Evolutionary conservation across 2,113 vertebrate genomes (phyloP).

Genomic region (Zingel zingel): DNA sequence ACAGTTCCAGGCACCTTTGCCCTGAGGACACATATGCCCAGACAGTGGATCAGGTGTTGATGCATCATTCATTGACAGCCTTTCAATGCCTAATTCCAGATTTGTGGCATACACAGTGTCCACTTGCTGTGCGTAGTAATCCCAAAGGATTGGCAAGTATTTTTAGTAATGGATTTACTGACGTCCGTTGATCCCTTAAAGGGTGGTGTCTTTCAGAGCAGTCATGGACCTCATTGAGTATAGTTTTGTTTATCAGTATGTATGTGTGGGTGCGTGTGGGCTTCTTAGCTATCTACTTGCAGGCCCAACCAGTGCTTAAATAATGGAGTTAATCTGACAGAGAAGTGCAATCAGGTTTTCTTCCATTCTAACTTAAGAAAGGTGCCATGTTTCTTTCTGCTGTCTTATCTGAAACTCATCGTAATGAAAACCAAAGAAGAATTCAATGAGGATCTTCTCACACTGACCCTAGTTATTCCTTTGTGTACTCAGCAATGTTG

Average conservation of each 20-base stretch:
- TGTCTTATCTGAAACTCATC: neutral
- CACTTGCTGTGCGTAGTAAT: slow-evolving; percentile 81
- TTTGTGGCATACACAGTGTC: slow-evolving; percentile 76
- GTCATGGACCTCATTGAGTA: slow-evolving; percentile 44
- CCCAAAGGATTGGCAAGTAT: slow-evolving; percentile 83
- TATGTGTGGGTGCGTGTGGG: neutral
- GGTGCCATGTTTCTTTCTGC: neutral
- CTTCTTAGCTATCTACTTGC: neutral
- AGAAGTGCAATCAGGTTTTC: neutral
- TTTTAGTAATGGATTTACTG: slow-evolving; percentile 84
- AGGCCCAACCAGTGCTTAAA: neutral
- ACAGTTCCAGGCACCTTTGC: slow-evolving; percentile 43
- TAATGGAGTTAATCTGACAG: neutral
- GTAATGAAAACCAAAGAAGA: neutral
- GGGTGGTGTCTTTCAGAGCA: slow-evolving; percentile 66
- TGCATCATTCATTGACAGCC: slow-evolving; percentile 71
- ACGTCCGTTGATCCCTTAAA: slow-evolving; percentile 79
- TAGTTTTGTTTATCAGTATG: slow-evolving; percentile 28
- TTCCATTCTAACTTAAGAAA: neutral
- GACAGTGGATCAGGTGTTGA: slow-evolving; percentile 74
- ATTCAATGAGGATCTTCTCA: neutral
- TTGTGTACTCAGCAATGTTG: neutral
- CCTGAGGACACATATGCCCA: slow-evolving; percentile 43
- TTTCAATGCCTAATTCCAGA: slow-evolving; percentile 79
- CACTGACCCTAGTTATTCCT: neutral